Evolutionary conservation across 2,797 vertebrate species (phyloP).

Genomic region (Gallirallus australis): DNA sequence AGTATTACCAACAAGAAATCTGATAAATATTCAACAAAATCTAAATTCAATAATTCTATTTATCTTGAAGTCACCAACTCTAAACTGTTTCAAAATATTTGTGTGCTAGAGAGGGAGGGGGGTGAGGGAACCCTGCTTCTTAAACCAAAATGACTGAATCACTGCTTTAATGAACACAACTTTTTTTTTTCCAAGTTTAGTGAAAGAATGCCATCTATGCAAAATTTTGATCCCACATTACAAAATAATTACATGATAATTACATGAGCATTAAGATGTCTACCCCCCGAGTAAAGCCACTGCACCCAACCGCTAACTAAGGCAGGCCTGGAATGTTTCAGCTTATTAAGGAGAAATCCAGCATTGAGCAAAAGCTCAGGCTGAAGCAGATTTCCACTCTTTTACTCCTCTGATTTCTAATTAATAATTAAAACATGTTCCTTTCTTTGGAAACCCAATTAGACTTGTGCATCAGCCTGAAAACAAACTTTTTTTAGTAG

Average conservation of each 20-base stretch:
- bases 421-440: slow-evolving; percentile 74
- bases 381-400: slow-evolving; percentile 62
- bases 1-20: slow-evolving; percentile 59
- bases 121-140: slow-evolving; percentile 22
- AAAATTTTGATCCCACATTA: slow-evolving; percentile 79
- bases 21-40: slow-evolving; percentile 54
- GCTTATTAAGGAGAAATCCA: slow-evolving; percentile 77
- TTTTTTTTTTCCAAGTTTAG: slow-evolving; percentile 57
- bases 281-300: slow-evolving; percentile 75
- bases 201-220: slow-evolving; percentile 65
- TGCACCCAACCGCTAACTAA: slow-evolving; percentile 78
- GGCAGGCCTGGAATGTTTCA: slow-evolving; percentile 74
- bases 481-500: slow-evolving; percentile 74
- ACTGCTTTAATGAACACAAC: slow-evolving; percentile 24
- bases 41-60: slow-evolving; percentile 44
- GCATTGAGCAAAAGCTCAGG: slow-evolving; percentile 72
- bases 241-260: slow-evolving; percentile 83
- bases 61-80: slow-evolving; percentile 40
- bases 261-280: slow-evolving; percentile 82
- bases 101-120: not conserved
- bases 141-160: slow-evolving; percentile 3
- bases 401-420: slow-evolving; percentile 73
- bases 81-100: slow-evolving; percentile 61
- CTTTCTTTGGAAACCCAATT: slow-evolving; percentile 73
- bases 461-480: slow-evolving; percentile 56